These are phyloP conservation scores for Enoplosus armatus DNA, from an alignment of 2,797 vertebrate genomes.

Conservation along the genomic window DNA sequence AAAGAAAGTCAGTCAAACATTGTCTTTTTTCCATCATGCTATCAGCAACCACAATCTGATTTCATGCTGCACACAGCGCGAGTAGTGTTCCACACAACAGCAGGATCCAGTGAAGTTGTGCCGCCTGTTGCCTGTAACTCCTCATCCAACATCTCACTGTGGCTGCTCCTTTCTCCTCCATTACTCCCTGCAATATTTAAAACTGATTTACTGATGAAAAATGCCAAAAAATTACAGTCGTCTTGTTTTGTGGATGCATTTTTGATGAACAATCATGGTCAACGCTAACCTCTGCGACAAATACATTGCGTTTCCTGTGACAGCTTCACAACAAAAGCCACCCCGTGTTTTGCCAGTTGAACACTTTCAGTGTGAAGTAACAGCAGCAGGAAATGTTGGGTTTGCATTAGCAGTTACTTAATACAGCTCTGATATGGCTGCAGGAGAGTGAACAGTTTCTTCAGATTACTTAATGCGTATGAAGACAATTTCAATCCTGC, in stretches of 20 bases:
- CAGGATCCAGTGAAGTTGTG: background rate
- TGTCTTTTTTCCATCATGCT: constrained; percentile 3
- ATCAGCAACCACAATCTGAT: constrained; percentile 17
- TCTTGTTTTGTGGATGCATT: background rate
- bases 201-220: background rate
- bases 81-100: constrained; percentile 11
- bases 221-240: background rate
- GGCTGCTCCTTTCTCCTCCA: background rate
- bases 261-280: too few relatives aligned
- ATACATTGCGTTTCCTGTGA: too few relatives aligned
- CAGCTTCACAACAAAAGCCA: too few relatives aligned
- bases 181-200: background rate
- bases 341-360: too few relatives aligned
- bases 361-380: too few relatives aligned
- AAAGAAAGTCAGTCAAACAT: constrained; percentile 28
- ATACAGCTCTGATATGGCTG: background rate
- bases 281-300: too few relatives aligned
- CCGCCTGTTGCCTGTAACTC: background rate
- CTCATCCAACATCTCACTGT: background rate
- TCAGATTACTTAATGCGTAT: too few relatives aligned
- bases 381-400: too few relatives aligned
- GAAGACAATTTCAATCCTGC: background rate
- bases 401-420: background rate
- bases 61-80: background rate
- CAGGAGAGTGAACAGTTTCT: too few relatives aligned